Conservation (phyloP, 2,888 invertebrate species). For the Conistra vaccinii region DNA sequence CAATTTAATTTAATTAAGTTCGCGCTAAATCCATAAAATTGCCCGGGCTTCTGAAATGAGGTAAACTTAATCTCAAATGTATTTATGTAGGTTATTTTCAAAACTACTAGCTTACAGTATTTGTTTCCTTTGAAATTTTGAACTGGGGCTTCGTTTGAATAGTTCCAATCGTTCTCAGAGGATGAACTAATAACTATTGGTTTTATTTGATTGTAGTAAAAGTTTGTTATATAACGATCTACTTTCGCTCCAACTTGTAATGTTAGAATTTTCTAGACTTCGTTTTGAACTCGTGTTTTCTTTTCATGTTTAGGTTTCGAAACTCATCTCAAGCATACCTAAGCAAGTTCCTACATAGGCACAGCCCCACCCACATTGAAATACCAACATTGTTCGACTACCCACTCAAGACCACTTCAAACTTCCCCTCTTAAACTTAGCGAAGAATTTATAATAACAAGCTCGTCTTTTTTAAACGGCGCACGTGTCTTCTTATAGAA, state of each 20-base stretch:
- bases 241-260: not conserved
- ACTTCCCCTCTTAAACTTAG: conserved; percentile 40
- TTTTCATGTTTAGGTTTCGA: not conserved
- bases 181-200: conserved; percentile 1
- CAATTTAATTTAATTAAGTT: conserved; percentile 49
- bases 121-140: conserved; percentile 29
- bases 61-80: conserved; percentile 32
- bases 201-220: conserved; percentile 10
- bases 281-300: not conserved
- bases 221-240: not conserved
- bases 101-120: not conserved
- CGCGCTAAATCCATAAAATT: conserved; percentile 29
- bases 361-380: not conserved
- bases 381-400: conserved; percentile 43
- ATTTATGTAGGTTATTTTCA: conserved; percentile 21
- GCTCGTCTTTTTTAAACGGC: conserved; percentile 34
- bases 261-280: not conserved
- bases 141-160: conserved; percentile 3
- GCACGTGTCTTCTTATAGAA: conserved; percentile 48
- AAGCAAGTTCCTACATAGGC: not conserved
- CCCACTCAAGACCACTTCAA: conserved; percentile 31
- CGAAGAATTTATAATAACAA: conserved; percentile 63
- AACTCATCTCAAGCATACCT: conserved; percentile 16
- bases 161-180: not conserved
- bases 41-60: conserved; percentile 15